A percentile compares a stretch with the other conserved stretches of the same genome.
Conservation (phyloP, 2,797 vertebrate genomes). For the Helicolenus hilgendorfi region DNA sequence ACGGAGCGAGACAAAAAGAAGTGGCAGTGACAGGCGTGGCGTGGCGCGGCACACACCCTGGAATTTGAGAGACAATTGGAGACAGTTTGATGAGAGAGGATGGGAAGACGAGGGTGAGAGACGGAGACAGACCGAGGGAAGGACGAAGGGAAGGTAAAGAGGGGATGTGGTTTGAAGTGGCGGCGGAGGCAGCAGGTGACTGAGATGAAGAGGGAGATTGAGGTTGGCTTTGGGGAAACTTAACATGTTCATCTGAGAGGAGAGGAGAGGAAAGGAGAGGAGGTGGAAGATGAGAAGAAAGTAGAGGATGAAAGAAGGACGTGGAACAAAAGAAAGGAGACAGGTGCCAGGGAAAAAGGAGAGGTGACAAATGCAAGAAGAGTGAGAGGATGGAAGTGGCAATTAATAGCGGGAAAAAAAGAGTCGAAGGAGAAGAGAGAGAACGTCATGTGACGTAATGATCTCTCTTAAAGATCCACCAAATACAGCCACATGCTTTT, state of each 20-base stretch:
- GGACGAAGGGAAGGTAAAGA: conserved; percentile 15
- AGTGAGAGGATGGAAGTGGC: not conserved
- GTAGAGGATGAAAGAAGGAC: conserved; percentile 3
- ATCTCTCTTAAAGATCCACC: no score
- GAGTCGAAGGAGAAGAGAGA: not conserved
- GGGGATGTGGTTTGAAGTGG: conserved; percentile 36
- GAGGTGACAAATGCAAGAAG: not conserved
- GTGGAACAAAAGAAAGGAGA: not conserved
- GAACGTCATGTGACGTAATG: not conserved
- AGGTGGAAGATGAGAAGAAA: not conserved
- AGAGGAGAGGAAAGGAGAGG: not conserved
- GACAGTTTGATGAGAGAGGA: conserved; percentile 58
- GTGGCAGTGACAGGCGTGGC: conserved; percentile 49
- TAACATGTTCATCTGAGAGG: not conserved
- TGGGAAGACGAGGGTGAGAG: conserved; percentile 22
- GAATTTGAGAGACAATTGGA: conserved; percentile 27
- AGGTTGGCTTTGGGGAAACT: conserved; percentile 17
- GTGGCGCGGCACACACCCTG: conserved; percentile 1
- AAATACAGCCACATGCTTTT: no score
- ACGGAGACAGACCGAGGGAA: conserved; percentile 18
- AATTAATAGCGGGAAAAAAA: not conserved
- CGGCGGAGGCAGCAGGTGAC: conserved; percentile 5
- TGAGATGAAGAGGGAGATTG: conserved; percentile 11
- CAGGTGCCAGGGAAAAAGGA: not conserved
- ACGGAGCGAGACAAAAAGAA: conserved; percentile 14